Percentiles rank a stretch among this genome's conserved stretches.
Evolutionary conservation across 1,140 invertebrate genomes (phyloP).

Genomic region (Mylabris phalerata): DNA sequence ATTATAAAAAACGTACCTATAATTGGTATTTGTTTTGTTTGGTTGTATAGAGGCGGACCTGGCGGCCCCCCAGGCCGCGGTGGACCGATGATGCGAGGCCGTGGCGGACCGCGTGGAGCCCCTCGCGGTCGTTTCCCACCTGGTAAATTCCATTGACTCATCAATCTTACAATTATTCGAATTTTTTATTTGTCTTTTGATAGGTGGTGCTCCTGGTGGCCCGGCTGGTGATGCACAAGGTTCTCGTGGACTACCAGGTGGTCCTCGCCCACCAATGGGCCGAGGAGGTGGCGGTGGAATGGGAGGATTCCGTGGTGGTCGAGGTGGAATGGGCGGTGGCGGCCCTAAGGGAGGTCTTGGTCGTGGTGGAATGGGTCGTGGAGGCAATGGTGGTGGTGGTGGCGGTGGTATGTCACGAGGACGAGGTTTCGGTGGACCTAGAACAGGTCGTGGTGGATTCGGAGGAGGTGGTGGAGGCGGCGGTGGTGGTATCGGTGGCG

Average conservation of each 20-base stretch:
- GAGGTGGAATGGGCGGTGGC: slow-evolving; percentile 3
- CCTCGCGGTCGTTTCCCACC: slow-evolving; percentile 22
- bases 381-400: slow-evolving; percentile 19
- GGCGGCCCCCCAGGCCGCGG: slow-evolving; percentile 21
- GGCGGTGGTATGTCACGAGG: slow-evolving; percentile 1
- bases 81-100: slow-evolving; percentile 25
- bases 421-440: slow-evolving; percentile 13
- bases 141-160: background rate
- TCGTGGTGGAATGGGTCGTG: slow-evolving; percentile 11
- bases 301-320: slow-evolving; percentile 3
- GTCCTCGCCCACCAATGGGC: slow-evolving; percentile 19
- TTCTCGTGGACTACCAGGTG: slow-evolving; percentile 14
- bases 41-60: slow-evolving; percentile 18
- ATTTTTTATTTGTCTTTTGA: background rate
- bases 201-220: slow-evolving; percentile 17
- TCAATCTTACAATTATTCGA: background rate
- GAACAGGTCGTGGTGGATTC: slow-evolving; percentile 6
- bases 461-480: slow-evolving; percentile 11
- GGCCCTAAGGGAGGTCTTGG: slow-evolving; percentile 1
- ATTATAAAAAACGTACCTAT: background rate
- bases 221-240: slow-evolving; percentile 14
- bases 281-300: slow-evolving; percentile 12
- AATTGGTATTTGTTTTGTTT: background rate
- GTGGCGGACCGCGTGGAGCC: slow-evolving; percentile 24
- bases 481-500: slow-evolving; percentile 13